Evolutionary conservation across 2,888 invertebrate genomes (phyloP).

Genomic region (Seira musarum): DNA sequence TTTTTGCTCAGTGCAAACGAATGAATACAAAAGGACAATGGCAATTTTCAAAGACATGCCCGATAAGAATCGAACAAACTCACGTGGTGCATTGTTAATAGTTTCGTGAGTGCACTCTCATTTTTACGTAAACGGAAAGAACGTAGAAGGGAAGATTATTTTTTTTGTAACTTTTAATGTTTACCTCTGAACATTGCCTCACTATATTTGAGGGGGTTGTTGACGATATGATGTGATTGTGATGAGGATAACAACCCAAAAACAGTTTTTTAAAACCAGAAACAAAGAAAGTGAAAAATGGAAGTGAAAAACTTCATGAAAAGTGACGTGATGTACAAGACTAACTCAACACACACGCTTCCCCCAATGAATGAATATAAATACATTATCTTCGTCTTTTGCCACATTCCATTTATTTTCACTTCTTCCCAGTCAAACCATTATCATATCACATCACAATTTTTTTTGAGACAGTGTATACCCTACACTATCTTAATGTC

Average conservation of each 20-base stretch:
- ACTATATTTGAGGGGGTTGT: background rate
- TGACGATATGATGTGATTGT: background rate
- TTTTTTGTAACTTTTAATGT: conserved; percentile 9
- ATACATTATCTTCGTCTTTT: conserved; percentile 4
- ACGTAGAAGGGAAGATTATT: background rate
- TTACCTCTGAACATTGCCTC: background rate
- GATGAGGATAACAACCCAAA: too few species aligned
- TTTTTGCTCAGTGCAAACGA: too few species aligned
- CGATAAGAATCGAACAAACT: conserved; percentile 15
- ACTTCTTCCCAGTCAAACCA: background rate
- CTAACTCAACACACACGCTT: background rate
- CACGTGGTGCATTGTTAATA: conserved; percentile 15
- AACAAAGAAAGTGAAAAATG: background rate
- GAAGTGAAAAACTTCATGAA: background rate
- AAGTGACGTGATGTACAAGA: background rate
- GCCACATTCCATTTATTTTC: conserved; percentile 14
- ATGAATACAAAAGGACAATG: conserved; percentile 1
- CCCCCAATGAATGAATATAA: background rate
- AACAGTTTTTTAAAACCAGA: background rate
- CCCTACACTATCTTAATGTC: background rate
- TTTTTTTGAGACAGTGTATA: background rate
- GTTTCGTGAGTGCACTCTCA: conserved; percentile 1
- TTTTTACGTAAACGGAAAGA: background rate
- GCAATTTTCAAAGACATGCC: conserved; percentile 4
- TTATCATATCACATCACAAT: conserved; percentile 7